Evolutionary conservation across 37 sponge, comb jelly and placozoan species (phyloP).

Genomic region (Cladorhizidae sp.): DNA sequence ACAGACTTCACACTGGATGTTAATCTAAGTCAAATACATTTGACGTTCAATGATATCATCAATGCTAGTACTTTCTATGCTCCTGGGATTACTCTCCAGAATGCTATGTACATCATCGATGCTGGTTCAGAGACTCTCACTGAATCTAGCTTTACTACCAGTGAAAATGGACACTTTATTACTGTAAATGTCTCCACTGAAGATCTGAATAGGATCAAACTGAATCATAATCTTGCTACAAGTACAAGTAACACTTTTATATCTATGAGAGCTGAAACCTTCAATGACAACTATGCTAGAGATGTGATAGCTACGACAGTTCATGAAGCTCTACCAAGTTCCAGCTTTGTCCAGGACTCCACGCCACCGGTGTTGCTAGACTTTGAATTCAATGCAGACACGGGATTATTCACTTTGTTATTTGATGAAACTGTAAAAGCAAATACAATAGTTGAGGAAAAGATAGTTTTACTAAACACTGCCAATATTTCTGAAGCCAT

Average conservation of each 20-base stretch:
- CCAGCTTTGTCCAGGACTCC: constrained; percentile 55
- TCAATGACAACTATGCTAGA: constrained; percentile 74
- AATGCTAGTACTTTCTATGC: constrained; percentile 68
- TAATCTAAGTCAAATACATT: constrained; percentile 68
- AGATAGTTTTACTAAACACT: constrained; percentile 56
- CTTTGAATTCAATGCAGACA: constrained; percentile 71
- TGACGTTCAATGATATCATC: constrained; percentile 95
- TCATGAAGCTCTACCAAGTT: constrained; percentile 58
- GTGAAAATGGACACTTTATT: constrained; percentile 80
- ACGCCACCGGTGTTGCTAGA: constrained; percentile 64
- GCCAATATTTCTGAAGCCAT: constrained; percentile 24
- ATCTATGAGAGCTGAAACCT: constrained; percentile 76
- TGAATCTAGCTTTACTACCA: constrained; percentile 46
- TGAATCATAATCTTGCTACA: constrained; percentile 67
- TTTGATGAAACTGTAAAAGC: constrained; percentile 87
- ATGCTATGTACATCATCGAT: constrained; percentile 6
- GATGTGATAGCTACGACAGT: constrained; percentile 57
- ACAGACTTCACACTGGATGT: constrained; percentile 79
- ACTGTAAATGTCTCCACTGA: constrained; percentile 59
- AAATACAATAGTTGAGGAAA: constrained; percentile 47
- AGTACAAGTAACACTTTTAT: constrained; percentile 45
- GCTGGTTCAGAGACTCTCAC: constrained; percentile 58
- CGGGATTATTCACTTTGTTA: constrained; percentile 50
- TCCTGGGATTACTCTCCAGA: constrained; percentile 72
- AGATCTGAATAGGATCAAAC: constrained; percentile 80